Percentiles rank a stretch among this genome's conserved stretches.
phyloP scores from a whole-genome alignment of 2,888 invertebrate genomes.

The Andrena dorsata region DNA sequence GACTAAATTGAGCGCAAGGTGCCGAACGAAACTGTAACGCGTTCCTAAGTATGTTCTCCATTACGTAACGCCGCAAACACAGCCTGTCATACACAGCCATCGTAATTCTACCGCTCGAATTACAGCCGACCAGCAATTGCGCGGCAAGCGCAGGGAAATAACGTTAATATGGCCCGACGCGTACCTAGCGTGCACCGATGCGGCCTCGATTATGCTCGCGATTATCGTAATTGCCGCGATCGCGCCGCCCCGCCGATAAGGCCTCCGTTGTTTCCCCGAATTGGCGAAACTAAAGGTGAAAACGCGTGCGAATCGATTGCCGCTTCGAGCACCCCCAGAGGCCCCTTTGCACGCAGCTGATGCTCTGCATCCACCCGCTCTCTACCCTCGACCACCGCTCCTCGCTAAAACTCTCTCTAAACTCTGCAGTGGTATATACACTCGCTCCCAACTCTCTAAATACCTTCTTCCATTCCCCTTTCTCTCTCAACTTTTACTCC shows the following conservation, averaged over 20 bases:
- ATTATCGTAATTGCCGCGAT: constrained; percentile 77
- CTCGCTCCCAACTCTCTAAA: neutral
- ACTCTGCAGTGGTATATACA: neutral
- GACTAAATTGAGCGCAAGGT: no score
- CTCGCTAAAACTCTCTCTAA: neutral
- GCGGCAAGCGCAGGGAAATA: constrained; percentile 42
- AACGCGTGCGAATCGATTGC: constrained; percentile 36
- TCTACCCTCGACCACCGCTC: neutral
- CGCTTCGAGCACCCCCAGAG: constrained; percentile 17
- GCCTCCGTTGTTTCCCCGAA: constrained; percentile 61
- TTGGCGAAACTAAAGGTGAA: constrained; percentile 50
- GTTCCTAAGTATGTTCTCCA: neutral
- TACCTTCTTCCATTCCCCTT: no score
- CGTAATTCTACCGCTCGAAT: neutral
- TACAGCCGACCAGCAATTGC: neutral
- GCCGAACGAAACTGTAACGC: no score
- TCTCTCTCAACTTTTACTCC: no score
- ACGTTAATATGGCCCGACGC: constrained; percentile 52
- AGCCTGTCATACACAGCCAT: constrained; percentile 2
- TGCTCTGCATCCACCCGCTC: neutral
- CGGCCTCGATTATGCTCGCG: constrained; percentile 69
- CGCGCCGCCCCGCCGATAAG: constrained; percentile 63
- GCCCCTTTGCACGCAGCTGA: constrained; percentile 19
- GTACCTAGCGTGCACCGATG: constrained; percentile 19
- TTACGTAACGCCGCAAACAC: neutral